Evolutionary conservation across 2,888 invertebrate species (phyloP).

Genomic region (Heliconius cydno): DNA sequence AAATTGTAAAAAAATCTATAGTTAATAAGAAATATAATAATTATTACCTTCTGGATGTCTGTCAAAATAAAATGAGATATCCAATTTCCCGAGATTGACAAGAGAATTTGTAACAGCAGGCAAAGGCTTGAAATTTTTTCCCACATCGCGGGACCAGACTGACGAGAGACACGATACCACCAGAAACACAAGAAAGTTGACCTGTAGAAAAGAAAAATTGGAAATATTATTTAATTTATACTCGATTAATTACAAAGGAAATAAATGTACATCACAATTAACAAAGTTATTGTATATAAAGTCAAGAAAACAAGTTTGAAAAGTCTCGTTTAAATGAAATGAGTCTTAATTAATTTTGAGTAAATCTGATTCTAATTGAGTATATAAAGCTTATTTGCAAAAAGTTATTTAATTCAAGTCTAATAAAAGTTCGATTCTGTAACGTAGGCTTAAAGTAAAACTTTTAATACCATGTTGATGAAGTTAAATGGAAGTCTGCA

Average conservation of each 20-base stretch:
- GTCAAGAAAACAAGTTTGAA: conserved; percentile 15
- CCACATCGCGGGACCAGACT: conserved; percentile 53
- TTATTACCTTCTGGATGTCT: conserved; percentile 62
- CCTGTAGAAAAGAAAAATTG: conserved; percentile 44
- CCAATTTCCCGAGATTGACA: conserved; percentile 77
- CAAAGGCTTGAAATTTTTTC: conserved; percentile 55
- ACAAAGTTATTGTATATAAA: conserved; percentile 6
- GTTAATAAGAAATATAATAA: neutral
- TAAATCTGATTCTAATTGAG: conserved; percentile 32
- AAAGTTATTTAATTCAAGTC: conserved; percentile 19
- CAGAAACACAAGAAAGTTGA: conserved; percentile 52
- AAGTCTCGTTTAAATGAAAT: conserved; percentile 12
- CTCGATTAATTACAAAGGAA: neutral
- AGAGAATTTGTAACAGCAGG: conserved; percentile 71
- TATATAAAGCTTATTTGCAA: conserved; percentile 29
- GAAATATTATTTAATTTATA: conserved; percentile 31
- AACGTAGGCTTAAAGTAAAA: conserved; percentile 29
- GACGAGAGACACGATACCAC: conserved; percentile 53
- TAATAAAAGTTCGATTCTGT: conserved; percentile 31
- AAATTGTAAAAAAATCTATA: neutral
- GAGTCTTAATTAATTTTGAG: conserved; percentile 27
- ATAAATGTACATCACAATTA: neutral
- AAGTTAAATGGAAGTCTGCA: conserved; percentile 35
- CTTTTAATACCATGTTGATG: conserved; percentile 41
- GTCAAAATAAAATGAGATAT: conserved; percentile 70